Base-by-base conservation (phyloP, 2,113 vertebrate genomes). In the Microtus ochrogaster region DNA sequence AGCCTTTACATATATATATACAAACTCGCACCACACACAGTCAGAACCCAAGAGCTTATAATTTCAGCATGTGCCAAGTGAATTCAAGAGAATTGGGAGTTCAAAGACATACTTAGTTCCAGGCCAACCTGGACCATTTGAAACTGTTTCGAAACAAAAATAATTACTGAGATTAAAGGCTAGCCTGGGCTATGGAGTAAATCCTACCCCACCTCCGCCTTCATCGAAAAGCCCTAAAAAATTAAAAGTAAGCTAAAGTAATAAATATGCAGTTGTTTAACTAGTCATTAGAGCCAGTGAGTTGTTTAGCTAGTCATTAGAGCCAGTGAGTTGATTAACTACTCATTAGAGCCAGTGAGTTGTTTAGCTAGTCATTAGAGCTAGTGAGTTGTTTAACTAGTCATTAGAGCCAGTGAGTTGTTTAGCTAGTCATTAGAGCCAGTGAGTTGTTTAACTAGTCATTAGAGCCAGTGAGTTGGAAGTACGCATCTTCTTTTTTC, bases 401-500 rank as follows among this genome's bases (percentile, higher is more conserved):
- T 44, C 44, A 44, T 44, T 44, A 44, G 44, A 5, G 44, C 44
- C 3, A 44, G 44, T 44, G 44, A 44, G 44, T 44, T 44, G 44
- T 44, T 44, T 44, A 44, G 3, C 44, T 44, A 44, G 44, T 44
- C 44, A 44, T 44, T 44, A 49, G 47, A 47, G 44, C 44, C 3
- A 47, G 70, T 47, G 47, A 47, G 47, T 47, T 82, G 36, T n/a
- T n/a, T n/a, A n/a, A 41, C 0, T 24, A 83, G 1, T 94, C 81
- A 91, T 92, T 79, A 92, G 55, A 94, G n/a, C 63, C 66, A 74
- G 70, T 79, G 65, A 92, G 16, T n/a, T 77, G 24, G 81, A 84
- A 19, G 36, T 63, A 81, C 63, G 70, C 19, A 65, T 63, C 16
- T 88, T 63, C 39, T 9, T 73, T 96, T 96, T 81, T 81, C 70